A percentile compares a stretch with the other conserved stretches of the same genome.
These are phyloP conservation scores for Perodicticus potto DNA, from an alignment of 2,797 vertebrate genomes.

Conservation along the genomic window DNA sequence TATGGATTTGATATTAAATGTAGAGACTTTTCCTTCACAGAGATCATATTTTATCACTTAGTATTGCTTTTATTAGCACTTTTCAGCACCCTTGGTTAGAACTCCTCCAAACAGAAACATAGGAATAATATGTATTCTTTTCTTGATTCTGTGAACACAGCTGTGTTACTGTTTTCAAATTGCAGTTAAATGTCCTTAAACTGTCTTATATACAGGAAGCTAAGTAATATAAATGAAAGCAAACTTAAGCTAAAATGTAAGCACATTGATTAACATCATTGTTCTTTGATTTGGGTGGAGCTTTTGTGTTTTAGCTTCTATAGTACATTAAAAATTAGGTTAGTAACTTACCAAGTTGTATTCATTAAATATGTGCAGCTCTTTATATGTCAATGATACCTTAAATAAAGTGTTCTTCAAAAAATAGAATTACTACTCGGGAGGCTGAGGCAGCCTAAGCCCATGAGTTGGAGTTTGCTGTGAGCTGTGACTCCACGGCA, in stretches of 20 bases:
- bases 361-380: neutral
- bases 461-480: too few species aligned
- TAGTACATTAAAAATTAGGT: conserved; percentile 18
- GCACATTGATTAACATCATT: conserved; percentile 44
- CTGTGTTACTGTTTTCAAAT: conserved; percentile 15
- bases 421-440: neutral
- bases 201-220: conserved; percentile 21
- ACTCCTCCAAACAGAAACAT: neutral
- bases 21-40: neutral
- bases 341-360: neutral
- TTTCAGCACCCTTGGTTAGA: neutral
- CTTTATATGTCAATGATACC: neutral
- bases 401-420: neutral
- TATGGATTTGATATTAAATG: neutral
- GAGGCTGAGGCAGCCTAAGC: too few species aligned
- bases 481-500: too few species aligned
- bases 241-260: conserved; percentile 42
- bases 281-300: neutral
- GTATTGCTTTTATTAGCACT: neutral
- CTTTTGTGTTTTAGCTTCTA: neutral
- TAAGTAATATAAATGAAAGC: conserved; percentile 25
- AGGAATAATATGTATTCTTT: neutral
- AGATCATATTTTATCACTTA: neutral
- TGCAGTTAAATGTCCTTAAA: conserved; percentile 30
- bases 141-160: neutral